Conservation (phyloP, 1,140 invertebrate species). For the Scylla paramamosain region DNA sequence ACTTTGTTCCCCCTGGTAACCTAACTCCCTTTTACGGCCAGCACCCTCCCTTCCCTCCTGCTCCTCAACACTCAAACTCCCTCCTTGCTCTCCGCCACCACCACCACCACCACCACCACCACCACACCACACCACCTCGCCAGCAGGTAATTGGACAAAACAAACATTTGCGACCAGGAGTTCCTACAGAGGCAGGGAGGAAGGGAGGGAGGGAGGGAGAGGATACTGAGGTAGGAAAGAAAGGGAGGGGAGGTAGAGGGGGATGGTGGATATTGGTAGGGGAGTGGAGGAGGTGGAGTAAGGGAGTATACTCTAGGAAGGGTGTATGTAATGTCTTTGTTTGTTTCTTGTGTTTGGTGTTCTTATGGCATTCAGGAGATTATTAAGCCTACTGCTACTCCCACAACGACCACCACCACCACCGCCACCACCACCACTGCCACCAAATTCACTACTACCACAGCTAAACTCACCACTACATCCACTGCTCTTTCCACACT, state of each 20-base stretch:
- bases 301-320: not conserved
- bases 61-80: not conserved
- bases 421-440: too few relatives aligned
- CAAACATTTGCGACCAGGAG: not conserved
- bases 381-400: too few relatives aligned
- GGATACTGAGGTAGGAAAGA: not conserved
- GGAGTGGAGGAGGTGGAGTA: not conserved
- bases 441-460: too few relatives aligned
- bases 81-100: not conserved
- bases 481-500: too few relatives aligned
- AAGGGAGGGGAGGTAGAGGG: not conserved
- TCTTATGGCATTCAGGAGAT: too few relatives aligned
- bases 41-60: not conserved
- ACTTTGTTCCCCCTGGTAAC: too few relatives aligned
- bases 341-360: too few relatives aligned
- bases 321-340: too few relatives aligned
- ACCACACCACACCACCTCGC: not conserved
- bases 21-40: too few relatives aligned
- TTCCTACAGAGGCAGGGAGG: not conserved
- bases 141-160: not conserved
- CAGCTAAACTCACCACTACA: too few relatives aligned
- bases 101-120: not conserved
- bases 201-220: not conserved
- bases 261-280: not conserved
- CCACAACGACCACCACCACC: too few relatives aligned